Percentiles rank a stretch among this genome's conserved stretches.
Conservation (phyloP, 2,113 vertebrate genomes). For the Sminthopsis crassicaudata region DNA sequence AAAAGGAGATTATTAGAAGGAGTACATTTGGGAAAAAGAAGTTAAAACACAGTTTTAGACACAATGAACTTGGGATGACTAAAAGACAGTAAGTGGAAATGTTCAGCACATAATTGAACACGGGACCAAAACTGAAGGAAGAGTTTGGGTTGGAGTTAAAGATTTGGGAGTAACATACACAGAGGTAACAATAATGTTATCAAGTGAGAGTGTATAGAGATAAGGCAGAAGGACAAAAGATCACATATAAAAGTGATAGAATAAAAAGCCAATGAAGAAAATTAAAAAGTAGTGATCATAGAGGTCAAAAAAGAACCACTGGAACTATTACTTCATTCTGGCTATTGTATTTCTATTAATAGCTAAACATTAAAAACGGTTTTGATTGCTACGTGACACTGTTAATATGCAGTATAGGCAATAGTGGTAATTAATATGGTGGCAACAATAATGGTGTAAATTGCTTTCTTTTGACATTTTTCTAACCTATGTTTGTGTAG, state of each 20-base stretch:
- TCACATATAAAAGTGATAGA: neutral
- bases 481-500: neutral
- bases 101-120: neutral
- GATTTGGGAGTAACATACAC: neutral
- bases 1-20: neutral
- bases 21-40: neutral
- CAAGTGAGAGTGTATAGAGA: neutral
- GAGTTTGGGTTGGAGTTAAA: neutral
- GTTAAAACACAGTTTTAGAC: neutral
- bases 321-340: neutral
- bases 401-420: neutral
- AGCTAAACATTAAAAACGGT: neutral
- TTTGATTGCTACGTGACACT: neutral
- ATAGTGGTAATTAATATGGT: neutral
- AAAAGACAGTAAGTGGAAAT: neutral
- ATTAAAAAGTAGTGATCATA: neutral
- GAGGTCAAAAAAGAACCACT: neutral
- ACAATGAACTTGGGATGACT: neutral
- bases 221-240: neutral
- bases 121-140: neutral
- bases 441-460: neutral
- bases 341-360: neutral
- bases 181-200: neutral
- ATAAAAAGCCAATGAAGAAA: neutral
- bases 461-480: neutral